phyloP scores from a whole-genome alignment of 1,140 invertebrate genomes.

The Calephelis virginiensis region DNA sequence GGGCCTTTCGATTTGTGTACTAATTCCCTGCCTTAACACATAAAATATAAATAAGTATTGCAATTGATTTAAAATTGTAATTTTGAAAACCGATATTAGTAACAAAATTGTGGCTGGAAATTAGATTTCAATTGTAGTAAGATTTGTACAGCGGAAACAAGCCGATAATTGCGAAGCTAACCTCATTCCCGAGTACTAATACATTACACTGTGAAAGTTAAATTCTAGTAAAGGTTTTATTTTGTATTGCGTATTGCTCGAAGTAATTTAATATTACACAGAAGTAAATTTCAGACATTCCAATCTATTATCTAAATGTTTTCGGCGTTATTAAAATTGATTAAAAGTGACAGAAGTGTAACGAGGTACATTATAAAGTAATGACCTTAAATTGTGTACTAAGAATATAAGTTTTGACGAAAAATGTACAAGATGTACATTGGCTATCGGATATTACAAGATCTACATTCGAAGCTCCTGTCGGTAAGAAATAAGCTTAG shows the following conservation, averaged over 20 bases:
- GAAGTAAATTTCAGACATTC: neutral
- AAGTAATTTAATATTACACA: neutral
- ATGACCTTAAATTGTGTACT: too few relatives aligned
- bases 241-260: neutral
- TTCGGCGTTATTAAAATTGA: too few relatives aligned
- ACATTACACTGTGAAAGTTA: neutral
- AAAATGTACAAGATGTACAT: too few relatives aligned
- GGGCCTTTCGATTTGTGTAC: too few relatives aligned
- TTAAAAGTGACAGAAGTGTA: too few relatives aligned
- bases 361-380: too few relatives aligned
- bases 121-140: constrained; percentile 3
- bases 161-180: constrained; percentile 3
- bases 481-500: too few relatives aligned
- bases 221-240: neutral
- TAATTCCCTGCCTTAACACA: too few relatives aligned
- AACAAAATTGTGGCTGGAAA: neutral
- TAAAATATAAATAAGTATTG: neutral
- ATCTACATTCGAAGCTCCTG: too few relatives aligned
- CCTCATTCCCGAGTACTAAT: neutral
- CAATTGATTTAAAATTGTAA: neutral
- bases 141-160: constrained; percentile 4
- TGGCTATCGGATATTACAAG: too few relatives aligned
- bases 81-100: neutral
- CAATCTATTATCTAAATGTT: too few relatives aligned
- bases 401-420: too few relatives aligned